These are phyloP conservation scores for Popillia japonica DNA, from an alignment of 1,140 invertebrate genomes.

Conservation along the genomic window DNA sequence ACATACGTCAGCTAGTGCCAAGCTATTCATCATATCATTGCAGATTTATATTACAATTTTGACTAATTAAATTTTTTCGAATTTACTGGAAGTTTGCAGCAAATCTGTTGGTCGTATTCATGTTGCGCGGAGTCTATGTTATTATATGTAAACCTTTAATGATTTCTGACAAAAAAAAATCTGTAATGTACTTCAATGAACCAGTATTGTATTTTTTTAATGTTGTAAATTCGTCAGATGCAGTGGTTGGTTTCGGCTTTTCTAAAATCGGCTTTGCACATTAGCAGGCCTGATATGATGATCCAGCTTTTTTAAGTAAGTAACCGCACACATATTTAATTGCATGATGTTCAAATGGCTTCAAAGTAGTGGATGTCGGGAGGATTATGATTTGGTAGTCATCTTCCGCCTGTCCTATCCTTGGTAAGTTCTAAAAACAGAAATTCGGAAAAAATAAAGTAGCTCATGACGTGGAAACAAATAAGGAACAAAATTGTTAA, in stretches of 20 bases:
- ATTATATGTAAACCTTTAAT: not conserved
- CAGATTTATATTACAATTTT: too few species aligned
- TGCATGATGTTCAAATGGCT: not conserved
- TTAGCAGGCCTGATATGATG: not conserved
- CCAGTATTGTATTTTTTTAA: not conserved
- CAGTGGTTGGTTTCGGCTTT: not conserved
- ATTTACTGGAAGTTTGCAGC: too few species aligned
- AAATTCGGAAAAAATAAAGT: not conserved
- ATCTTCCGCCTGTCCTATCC: not conserved
- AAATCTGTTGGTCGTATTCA: too few species aligned
- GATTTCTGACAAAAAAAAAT: conserved; percentile 2
- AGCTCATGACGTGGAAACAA: not conserved
- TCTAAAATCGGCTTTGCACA: not conserved
- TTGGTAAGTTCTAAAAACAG: not conserved
- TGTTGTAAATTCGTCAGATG: not conserved
- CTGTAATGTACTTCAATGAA: not conserved
- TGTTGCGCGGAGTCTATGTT: not conserved
- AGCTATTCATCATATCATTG: too few species aligned
- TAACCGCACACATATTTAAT: not conserved
- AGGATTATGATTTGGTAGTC: not conserved
- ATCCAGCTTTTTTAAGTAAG: not conserved
- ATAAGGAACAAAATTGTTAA: not conserved
- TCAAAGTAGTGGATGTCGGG: not conserved
- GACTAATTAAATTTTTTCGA: too few species aligned
- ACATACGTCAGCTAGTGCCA: too few species aligned